Conservation (phyloP, 2,888 invertebrate species). For the Pseudococcus viburni region DNA sequence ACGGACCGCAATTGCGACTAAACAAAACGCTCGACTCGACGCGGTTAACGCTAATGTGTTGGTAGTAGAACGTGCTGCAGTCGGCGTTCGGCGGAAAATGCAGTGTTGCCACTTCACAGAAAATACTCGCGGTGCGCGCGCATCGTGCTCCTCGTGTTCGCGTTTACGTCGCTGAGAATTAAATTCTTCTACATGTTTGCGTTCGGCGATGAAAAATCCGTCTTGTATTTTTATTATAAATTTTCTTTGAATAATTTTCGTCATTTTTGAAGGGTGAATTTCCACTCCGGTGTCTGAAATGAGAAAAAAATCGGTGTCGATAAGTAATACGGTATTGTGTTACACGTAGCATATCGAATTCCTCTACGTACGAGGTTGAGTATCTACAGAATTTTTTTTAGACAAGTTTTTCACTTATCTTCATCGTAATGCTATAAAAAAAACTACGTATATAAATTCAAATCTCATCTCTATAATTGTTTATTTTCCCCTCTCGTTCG, state of each 20-base stretch:
- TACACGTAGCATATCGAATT: not conserved
- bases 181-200: not conserved
- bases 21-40: constrained; percentile 17
- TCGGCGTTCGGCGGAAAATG: not conserved
- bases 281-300: not conserved
- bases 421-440: not conserved
- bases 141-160: not conserved
- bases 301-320: not conserved
- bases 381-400: not conserved
- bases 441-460: constrained; percentile 18
- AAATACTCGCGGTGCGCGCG: constrained; percentile 18
- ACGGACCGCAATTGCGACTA: constrained; percentile 16
- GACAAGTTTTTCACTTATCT: not conserved
- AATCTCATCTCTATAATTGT: constrained; percentile 2
- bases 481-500: not conserved
- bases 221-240: not conserved
- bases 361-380: not conserved
- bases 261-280: not conserved
- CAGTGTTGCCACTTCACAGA: constrained; percentile 42
- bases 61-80: constrained; percentile 30
- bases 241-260: not conserved
- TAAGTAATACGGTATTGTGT: too few relatives aligned
- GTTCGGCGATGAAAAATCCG: not conserved
- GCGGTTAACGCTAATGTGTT: constrained; percentile 23
- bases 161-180: not conserved